phyloP scores from a whole-genome alignment of 2,797 vertebrate species.

The Eremophila alpestris region DNA sequence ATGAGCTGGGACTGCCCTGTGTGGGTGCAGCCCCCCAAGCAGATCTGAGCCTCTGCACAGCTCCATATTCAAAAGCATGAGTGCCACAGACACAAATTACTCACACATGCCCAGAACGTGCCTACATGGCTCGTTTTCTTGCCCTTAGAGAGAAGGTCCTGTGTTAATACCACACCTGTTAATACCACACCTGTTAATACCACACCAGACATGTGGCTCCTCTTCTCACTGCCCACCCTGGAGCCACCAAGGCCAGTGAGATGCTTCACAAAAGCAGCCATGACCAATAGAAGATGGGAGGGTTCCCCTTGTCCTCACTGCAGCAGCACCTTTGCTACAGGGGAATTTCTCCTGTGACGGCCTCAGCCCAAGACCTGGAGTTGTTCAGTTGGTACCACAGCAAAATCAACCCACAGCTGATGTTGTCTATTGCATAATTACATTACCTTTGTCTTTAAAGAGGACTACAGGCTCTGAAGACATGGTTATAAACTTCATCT shows the following conservation, averaged over 20 bases:
- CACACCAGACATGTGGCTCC: fast-evolving
- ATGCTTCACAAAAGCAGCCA: neutral
- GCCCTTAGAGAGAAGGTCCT: neutral
- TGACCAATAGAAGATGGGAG: neutral
- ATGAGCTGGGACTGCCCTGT: neutral
- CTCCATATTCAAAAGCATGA: neutral
- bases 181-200: neutral
- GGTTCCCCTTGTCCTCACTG: neutral
- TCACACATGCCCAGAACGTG: neutral
- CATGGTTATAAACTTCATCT: neutral
- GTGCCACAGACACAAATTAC: neutral
- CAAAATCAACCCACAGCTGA: neutral
- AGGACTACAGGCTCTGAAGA: neutral
- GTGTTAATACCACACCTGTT: neutral
- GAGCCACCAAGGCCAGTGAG: neutral
- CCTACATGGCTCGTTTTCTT: neutral
- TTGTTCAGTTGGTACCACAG: neutral
- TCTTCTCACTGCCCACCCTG: neutral
- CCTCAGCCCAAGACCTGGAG: neutral
- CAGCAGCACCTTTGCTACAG: neutral
- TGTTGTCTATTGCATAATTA: neutral
- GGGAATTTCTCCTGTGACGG: neutral
- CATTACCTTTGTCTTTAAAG: neutral
- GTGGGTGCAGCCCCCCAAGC: neutral
- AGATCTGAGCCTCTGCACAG: neutral